These are phyloP conservation scores for Scomber japonicus DNA, from an alignment of 2,113 vertebrate genomes.

Conservation along the genomic window DNA sequence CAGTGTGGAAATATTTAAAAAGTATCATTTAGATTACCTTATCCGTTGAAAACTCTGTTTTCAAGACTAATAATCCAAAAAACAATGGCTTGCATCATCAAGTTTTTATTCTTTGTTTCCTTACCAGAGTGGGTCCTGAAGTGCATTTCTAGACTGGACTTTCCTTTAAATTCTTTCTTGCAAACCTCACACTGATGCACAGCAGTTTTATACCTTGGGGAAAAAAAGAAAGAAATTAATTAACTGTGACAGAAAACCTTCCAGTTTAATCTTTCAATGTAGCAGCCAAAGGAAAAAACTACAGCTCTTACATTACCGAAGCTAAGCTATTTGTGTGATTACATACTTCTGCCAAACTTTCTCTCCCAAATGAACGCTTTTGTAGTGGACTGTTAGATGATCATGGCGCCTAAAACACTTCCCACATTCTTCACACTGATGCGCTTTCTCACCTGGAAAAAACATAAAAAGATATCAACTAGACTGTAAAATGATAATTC, in stretches of 20 bases:
- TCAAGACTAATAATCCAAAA: too few species aligned
- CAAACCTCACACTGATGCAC: conserved; percentile 99
- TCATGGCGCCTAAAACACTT: conserved; percentile 97
- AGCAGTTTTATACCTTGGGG: conserved; percentile 93
- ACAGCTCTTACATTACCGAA: not conserved
- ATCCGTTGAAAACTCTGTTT: too few species aligned
- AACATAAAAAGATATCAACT: not conserved
- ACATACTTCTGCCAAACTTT: conserved; percentile 99
- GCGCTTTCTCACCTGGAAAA: conserved; percentile 93
- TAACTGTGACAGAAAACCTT: not conserved
- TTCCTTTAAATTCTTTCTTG: conserved; percentile 99
- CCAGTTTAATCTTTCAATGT: too few species aligned
- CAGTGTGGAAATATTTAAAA: not conserved
- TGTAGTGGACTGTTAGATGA: conserved; percentile 97
- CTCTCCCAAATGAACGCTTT: conserved; percentile 96
- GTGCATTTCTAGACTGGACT: conserved; percentile 98
- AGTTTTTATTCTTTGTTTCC: not conserved
- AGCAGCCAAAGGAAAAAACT: not conserved
- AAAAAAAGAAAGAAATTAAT: conserved; percentile 33
- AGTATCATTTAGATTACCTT: too few species aligned
- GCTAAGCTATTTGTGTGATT: not conserved
- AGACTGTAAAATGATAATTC: not conserved
- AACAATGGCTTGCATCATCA: too few species aligned
- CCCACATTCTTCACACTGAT: conserved; percentile 98
- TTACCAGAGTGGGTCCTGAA: conserved; percentile 99